Evolutionary conservation across 2,113 vertebrate species (phyloP), one percentile per base, ranked within the genome.

Genomic region (Oxyura jamaicensis): DNA sequence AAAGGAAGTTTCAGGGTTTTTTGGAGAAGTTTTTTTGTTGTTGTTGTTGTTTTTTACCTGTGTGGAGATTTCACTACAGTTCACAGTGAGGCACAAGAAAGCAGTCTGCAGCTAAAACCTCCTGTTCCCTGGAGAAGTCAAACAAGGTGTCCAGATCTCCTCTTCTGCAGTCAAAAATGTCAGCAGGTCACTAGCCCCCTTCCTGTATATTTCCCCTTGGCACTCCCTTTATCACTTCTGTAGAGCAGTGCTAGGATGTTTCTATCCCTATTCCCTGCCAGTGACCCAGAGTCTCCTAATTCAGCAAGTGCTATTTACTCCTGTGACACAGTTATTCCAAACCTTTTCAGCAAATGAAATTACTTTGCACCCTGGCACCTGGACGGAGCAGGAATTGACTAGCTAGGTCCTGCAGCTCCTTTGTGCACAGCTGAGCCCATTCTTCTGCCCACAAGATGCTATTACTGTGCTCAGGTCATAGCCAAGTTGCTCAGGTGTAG

Each of bases 31-130:
- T 46, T 5, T 46, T 20, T 46, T 46, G 9, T 9, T 46, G 39
- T 10, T 41, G 8, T 8, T 41, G 8, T 12, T 41, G 12, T 19
- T 10, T 26, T 35, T 68, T 90, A 44, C 21, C n/a, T 67, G 25
- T 66, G 21, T 79, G 39, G 41, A 91, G 58, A 69, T 85, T 87
- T 89, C 71, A n/a, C 50, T 76, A 44, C n/a, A 90, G 87, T 50
- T 73, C 41, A 46, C 20, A 11, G 6, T 46, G 83, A 83, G 33
- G 42, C 2, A 0, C 56, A 42, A 95, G 33, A 53, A 85, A 91
- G 53, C 39, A 65, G 35, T 29, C 10, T 72, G 48, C 52, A 19
- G 60, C 23, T 20, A 56, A 53, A 62, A 77, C n/a, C 23, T 73
- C 26, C 62, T 39, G 6, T 1, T 63, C 23, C n/a, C n/a, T 11